phyloP scores from a whole-genome alignment of 2,113 vertebrate species.

The Ciconia stormi region DNA sequence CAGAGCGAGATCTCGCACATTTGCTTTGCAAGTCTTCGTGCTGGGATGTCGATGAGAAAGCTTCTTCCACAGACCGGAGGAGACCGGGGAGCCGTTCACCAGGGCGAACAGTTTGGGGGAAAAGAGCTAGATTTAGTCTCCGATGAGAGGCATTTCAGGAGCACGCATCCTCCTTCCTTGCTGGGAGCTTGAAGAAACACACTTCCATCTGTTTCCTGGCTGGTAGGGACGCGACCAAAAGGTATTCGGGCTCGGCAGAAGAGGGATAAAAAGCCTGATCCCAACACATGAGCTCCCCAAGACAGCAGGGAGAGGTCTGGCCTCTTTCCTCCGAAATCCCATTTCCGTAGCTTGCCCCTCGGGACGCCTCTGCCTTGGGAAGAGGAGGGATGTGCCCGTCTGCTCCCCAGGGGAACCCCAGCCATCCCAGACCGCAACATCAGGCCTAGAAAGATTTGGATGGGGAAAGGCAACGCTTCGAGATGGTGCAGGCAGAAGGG shows the following conservation, averaged over 20 bases:
- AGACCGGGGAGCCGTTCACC: background rate
- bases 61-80: accelerated
- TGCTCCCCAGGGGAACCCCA: background rate
- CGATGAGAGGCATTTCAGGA: accelerated
- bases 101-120: accelerated
- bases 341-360: background rate
- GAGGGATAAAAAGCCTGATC: background rate
- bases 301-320: background rate
- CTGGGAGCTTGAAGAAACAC: background rate
- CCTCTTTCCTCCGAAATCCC: no score
- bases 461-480: accelerated
- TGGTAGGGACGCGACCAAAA: background rate
- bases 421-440: accelerated
- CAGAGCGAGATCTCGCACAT: accelerated
- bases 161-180: background rate
- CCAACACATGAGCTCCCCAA: background rate
- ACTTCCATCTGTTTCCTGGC: background rate
- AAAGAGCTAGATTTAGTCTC: background rate
- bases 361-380: background rate
- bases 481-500: accelerated
- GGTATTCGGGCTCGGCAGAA: background rate
- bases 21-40: no score
- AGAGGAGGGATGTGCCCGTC: background rate
- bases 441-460: no score
- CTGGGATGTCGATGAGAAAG: background rate